Conservation (phyloP, 2,113 vertebrate species). For the Calidris pygmaea region DNA sequence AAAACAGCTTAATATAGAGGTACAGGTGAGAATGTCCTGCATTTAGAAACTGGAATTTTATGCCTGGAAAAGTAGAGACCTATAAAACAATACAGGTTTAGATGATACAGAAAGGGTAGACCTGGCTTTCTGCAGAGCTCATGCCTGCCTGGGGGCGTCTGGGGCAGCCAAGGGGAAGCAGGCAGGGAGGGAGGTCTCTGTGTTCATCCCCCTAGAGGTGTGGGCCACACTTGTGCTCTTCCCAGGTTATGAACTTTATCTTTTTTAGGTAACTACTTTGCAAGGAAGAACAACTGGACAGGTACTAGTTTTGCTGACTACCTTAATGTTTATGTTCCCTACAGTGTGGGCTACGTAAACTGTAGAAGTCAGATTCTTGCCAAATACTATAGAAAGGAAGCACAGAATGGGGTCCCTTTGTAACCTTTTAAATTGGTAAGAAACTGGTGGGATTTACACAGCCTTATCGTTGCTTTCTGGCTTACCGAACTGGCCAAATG, state of each 20-base stretch:
- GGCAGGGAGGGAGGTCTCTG: neutral
- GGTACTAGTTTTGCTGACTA: neutral
- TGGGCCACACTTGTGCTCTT: neutral
- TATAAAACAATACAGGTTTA: neutral
- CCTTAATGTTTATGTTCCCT: neutral
- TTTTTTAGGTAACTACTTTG: neutral
- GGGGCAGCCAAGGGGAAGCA: neutral
- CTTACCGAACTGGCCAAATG: neutral
- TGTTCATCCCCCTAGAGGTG: neutral
- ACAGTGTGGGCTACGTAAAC: accelerated
- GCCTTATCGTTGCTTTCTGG: neutral
- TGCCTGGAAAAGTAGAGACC: neutral
- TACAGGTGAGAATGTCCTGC: neutral
- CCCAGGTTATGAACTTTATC: neutral
- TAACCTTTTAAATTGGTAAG: neutral
- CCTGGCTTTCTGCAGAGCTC: neutral
- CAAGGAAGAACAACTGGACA: neutral
- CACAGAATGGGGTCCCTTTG: neutral
- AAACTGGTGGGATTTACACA: neutral
- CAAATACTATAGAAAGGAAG: neutral
- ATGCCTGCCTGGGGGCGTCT: accelerated
- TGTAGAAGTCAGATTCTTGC: neutral
- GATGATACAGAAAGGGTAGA: neutral
- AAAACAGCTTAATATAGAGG: neutral
- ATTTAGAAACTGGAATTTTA: neutral